Percentiles rank a stretch among this genome's conserved stretches.
Conservation (phyloP, 2,888 invertebrate genomes). For the Epistrophe eligans region DNA sequence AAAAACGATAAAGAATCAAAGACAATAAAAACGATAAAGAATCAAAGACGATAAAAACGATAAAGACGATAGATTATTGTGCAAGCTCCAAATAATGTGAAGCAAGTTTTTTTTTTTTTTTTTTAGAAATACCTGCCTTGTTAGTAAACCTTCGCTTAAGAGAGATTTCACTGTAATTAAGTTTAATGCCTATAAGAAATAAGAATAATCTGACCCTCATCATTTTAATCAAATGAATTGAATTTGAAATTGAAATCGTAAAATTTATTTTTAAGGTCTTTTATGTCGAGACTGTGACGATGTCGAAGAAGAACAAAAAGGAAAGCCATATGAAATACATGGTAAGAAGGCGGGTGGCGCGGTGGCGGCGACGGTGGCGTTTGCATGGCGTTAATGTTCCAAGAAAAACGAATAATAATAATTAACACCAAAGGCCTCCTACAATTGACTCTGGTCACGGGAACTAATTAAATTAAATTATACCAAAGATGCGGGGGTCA, state of each 20-base stretch:
- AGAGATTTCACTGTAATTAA: constrained; percentile 26
- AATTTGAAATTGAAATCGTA: constrained; percentile 53
- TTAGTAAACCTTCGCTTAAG: too few species aligned
- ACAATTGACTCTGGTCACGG: constrained; percentile 71
- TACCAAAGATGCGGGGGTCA: constrained; percentile 72
- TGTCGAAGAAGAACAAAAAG: background rate
- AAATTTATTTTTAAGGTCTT: constrained; percentile 43
- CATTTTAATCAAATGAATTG: constrained; percentile 49
- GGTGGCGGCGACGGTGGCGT: too few species aligned
- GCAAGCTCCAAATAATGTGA: too few species aligned
- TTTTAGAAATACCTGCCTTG: too few species aligned
- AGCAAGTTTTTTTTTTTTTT: too few species aligned
- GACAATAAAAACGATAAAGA: too few species aligned
- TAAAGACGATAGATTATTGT: too few species aligned
- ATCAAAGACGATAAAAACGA: too few species aligned
- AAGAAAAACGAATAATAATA: constrained; percentile 68
- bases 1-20: too few species aligned
- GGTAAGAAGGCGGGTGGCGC: background rate
- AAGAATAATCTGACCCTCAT: constrained; percentile 56
- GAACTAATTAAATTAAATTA: constrained; percentile 73
- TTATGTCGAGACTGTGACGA: background rate
- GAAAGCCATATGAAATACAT: background rate
- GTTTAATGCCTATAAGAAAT: background rate
- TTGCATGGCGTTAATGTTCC: constrained; percentile 32
- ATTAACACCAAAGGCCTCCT: constrained; percentile 70